phyloP scores from a whole-genome alignment of 1,140 invertebrate genomes.

The Eurosta solidaginis region DNA sequence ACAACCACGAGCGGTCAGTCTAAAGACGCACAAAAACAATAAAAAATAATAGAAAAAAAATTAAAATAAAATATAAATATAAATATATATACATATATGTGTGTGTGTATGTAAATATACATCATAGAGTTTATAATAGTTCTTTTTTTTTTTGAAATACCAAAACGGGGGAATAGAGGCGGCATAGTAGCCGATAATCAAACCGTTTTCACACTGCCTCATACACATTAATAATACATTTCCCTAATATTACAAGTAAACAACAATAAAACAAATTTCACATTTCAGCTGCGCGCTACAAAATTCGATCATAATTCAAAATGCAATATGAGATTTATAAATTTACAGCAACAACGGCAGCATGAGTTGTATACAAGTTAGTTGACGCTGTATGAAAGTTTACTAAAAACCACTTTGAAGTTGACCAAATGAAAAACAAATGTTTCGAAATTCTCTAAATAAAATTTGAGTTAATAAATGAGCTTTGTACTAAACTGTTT shows the following conservation, averaged over 20 bases:
- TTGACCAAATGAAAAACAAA: not conserved
- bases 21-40: not conserved
- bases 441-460: not conserved
- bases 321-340: not conserved
- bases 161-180: not conserved
- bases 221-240: not conserved
- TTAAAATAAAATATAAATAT: too few species aligned
- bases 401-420: not conserved
- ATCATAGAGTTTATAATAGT: too few species aligned
- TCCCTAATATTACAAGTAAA: not conserved
- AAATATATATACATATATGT: too few species aligned
- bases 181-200: not conserved
- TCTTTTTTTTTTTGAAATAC: too few species aligned
- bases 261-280: conserved; percentile 13
- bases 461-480: not conserved
- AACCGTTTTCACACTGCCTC: not conserved
- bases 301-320: not conserved
- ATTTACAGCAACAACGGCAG: not conserved
- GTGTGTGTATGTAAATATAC: too few species aligned
- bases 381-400: too few species aligned
- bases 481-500: too few species aligned
- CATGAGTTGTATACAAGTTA: too few species aligned
- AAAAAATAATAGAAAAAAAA: not conserved
- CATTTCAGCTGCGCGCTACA: not conserved
- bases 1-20: not conserved